A percentile compares a stretch with the other conserved stretches of the same genome.
Evolutionary conservation across 2,113 vertebrate genomes (phyloP).

Genomic region (Catharus bicknelli): DNA sequence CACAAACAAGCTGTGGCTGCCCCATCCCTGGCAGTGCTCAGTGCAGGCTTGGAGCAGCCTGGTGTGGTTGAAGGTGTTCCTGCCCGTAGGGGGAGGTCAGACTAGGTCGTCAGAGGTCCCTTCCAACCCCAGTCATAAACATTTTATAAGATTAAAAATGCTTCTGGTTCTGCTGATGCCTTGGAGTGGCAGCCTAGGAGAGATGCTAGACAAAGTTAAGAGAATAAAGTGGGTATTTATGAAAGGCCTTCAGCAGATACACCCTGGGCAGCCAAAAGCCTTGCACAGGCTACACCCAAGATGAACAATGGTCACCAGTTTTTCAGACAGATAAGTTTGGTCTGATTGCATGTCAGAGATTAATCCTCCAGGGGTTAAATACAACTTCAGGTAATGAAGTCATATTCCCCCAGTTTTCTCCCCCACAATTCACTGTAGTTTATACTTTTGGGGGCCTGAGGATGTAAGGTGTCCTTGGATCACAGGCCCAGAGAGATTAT

Average conservation of each 20-base stretch:
- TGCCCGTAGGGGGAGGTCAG: too few species aligned
- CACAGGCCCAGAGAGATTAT: background rate
- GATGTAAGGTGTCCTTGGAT: background rate
- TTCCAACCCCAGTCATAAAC: background rate
- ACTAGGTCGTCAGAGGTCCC: background rate
- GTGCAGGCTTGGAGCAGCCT: background rate
- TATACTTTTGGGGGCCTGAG: background rate
- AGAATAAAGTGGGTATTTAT: background rate
- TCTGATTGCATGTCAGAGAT: too few species aligned
- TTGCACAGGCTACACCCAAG: background rate
- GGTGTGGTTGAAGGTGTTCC: background rate
- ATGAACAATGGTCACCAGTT: background rate
- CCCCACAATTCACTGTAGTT: background rate
- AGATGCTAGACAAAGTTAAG: background rate
- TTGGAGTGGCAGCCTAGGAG: background rate
- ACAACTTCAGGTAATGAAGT: too few species aligned
- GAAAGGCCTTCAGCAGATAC: background rate
- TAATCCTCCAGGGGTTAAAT: background rate
- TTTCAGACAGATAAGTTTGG: background rate
- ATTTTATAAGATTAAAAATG: background rate
- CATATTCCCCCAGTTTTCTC: background rate
- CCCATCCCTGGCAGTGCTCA: background rate
- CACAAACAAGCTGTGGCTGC: background rate
- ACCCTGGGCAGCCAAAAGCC: background rate
- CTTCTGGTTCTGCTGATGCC: background rate